Conservation (phyloP, 2,888 invertebrate species). For the Yponomeuta malinellus region DNA sequence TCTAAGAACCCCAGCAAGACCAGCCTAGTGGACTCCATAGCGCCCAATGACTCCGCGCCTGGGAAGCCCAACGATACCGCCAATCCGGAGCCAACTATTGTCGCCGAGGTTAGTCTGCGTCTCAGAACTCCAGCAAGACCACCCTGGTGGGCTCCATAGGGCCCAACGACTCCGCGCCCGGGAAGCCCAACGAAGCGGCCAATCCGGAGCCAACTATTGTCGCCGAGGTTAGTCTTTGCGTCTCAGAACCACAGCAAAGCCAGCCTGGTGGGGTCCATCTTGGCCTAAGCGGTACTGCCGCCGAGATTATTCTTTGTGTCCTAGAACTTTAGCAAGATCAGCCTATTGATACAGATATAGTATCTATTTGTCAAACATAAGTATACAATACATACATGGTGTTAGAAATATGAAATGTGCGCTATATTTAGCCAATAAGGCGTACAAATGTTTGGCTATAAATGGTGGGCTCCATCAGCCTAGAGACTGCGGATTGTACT, state of each 20-base stretch:
- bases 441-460: too few species aligned
- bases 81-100: constrained; percentile 52
- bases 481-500: too few species aligned
- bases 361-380: too few species aligned
- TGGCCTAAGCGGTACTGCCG: background rate
- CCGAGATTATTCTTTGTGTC: constrained; percentile 30
- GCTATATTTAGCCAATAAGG: too few species aligned
- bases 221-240: constrained; percentile 46
- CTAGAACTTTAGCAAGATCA: constrained; percentile 62
- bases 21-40: constrained; percentile 62
- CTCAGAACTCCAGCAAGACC: constrained; percentile 62
- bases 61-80: constrained; percentile 33
- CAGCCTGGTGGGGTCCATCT: background rate
- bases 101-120: constrained; percentile 59
- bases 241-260: background rate
- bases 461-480: too few species aligned
- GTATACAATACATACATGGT: too few species aligned
- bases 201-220: constrained; percentile 56
- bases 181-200: constrained; percentile 32
- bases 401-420: too few species aligned
- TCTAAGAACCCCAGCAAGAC: constrained; percentile 34
- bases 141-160: constrained; percentile 64
- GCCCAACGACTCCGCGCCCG: constrained; percentile 46
- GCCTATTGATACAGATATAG: constrained; percentile 33
- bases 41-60: constrained; percentile 47